Evolutionary conservation across 2,888 invertebrate species (phyloP).

Genomic region (Tipula helvola): DNA sequence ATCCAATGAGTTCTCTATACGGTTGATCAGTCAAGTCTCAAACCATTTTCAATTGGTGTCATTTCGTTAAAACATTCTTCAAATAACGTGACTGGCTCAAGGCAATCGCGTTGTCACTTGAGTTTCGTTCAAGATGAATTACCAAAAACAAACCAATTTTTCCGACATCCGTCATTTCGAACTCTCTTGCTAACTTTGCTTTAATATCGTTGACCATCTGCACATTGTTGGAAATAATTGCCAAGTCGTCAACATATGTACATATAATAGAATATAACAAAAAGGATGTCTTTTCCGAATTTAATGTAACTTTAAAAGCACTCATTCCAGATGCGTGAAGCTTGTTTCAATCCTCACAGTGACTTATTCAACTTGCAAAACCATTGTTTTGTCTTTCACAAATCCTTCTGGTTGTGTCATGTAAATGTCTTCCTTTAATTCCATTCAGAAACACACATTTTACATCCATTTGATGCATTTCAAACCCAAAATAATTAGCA

Average conservation of each 20-base stretch:
- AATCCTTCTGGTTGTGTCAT: constrained; percentile 15
- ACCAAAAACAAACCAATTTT: not conserved
- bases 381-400: constrained; percentile 14
- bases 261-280: not conserved
- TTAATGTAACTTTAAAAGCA: not conserved
- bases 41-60: too few relatives aligned
- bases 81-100: not conserved
- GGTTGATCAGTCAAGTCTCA: too few relatives aligned
- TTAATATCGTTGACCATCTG: too few relatives aligned
- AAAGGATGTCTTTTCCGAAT: not conserved
- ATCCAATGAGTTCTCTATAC: too few relatives aligned
- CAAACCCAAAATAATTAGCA: not conserved
- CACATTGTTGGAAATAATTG: too few relatives aligned
- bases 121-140: not conserved
- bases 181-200: too few relatives aligned
- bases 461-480: constrained; percentile 11
- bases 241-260: not conserved
- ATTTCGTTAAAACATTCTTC: not conserved
- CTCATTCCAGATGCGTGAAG: constrained; percentile 8
- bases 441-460: too few relatives aligned
- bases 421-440: constrained; percentile 11
- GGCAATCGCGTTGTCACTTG: not conserved
- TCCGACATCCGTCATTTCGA: too few relatives aligned
- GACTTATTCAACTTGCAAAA: constrained; percentile 14
- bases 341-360: constrained; percentile 17